Conservation (phyloP, 1,140 invertebrate species). For the Argopecten irradians region DNA sequence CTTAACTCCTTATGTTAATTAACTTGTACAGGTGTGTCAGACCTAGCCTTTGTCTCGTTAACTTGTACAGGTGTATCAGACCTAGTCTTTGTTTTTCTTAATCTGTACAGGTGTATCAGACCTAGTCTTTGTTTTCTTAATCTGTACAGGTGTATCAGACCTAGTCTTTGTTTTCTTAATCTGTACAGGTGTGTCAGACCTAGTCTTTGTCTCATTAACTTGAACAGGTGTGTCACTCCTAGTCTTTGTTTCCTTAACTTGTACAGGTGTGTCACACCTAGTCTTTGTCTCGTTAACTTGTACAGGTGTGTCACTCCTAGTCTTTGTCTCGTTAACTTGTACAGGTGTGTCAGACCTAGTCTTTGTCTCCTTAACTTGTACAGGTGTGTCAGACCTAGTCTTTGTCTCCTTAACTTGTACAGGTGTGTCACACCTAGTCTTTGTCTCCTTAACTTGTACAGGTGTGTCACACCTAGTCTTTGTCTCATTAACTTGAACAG, state of each 20-base stretch:
- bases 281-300: too few species aligned
- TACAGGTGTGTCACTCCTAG: neutral
- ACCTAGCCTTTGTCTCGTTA: neutral
- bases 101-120: neutral
- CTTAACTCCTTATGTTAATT: too few species aligned
- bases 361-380: neutral
- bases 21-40: neutral
- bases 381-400: neutral
- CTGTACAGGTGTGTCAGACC: too few species aligned
- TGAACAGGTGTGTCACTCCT: too few species aligned
- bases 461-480: neutral
- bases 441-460: neutral
- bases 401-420: neutral
- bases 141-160: neutral
- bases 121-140: neutral
- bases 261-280: too few species aligned
- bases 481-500: neutral
- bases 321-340: neutral
- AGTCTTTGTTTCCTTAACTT: too few species aligned
- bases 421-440: neutral
- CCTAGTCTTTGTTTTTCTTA: neutral
- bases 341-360: neutral
- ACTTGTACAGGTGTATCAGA: neutral
- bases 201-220: too few species aligned
- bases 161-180: too few species aligned